Evolutionary conservation across 2,888 invertebrate genomes (phyloP).

Genomic region (Parochlus steinenii): DNA sequence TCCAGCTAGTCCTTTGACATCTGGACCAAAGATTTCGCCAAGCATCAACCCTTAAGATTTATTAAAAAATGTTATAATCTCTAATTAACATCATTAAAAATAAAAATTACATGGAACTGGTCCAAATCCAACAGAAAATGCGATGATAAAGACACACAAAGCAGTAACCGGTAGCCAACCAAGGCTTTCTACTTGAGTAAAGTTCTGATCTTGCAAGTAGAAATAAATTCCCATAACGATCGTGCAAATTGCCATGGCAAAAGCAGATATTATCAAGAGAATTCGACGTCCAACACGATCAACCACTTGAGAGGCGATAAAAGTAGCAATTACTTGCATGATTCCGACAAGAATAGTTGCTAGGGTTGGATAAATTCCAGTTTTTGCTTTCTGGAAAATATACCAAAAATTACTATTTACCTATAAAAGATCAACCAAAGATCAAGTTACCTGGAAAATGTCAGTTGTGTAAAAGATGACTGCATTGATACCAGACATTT

Average conservation of each 20-base stretch:
- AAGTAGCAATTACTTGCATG: slow-evolving; percentile 56
- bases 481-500: slow-evolving; percentile 68
- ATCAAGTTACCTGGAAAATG: slow-evolving; percentile 53
- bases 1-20: slow-evolving; percentile 59
- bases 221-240: slow-evolving; percentile 49
- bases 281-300: slow-evolving; percentile 60
- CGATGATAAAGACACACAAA: slow-evolving; percentile 49
- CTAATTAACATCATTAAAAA: too few species aligned
- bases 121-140: slow-evolving; percentile 61
- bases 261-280: slow-evolving; percentile 46
- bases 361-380: slow-evolving; percentile 35
- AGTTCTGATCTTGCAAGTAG: slow-evolving; percentile 19
- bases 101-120: slow-evolving; percentile 53
- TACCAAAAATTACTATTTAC: too few species aligned
- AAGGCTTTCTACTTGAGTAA: slow-evolving; percentile 34
- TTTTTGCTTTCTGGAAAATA: slow-evolving; percentile 37
- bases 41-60: slow-evolving; percentile 69
- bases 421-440: too few species aligned
- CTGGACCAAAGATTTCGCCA: slow-evolving; percentile 63
- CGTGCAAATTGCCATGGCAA: slow-evolving; percentile 46
- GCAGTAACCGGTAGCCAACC: slow-evolving; percentile 52
- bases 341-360: slow-evolving; percentile 57
- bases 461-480: slow-evolving; percentile 61
- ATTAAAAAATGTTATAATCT: too few species aligned
- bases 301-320: slow-evolving; percentile 49